Evolutionary conservation across 1,140 invertebrate genomes (phyloP), one percentile per base, ranked within the genome.

Genomic region (Acromyrmex heyeri): DNA sequence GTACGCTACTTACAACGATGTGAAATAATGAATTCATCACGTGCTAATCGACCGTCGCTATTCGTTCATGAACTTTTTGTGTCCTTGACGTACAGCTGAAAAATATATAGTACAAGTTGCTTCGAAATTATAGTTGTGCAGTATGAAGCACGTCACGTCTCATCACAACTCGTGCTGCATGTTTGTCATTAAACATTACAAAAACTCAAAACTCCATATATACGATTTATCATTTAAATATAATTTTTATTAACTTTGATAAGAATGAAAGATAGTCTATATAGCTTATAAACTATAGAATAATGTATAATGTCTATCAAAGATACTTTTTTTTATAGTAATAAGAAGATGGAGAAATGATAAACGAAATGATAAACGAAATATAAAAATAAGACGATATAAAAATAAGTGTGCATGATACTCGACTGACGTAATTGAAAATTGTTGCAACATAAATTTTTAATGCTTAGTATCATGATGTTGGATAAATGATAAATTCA

Each of bases 1-100:
- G 27, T 77, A 27, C 2, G 10, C 6, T 53, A 55, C 61, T 79
- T 67, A 27, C 64, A 10, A 12, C 65, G 5, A 38, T 34, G n/a
- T 30, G 44, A 53, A 75, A 50, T 72, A 73, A 61, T 57, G 55
- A 75, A 75, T 73, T 73, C 79, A 75, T 83, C 18, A 83, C 24
- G 69, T 50, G 18, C 18, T 83, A 48, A 73, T 30, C 79, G 38
- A 73, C 79, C 67, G 38, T 24, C 18, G 53, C 55, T 83, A 75
- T 83, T 83, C 57, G 69, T 83, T 83, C 69, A n/a, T 83, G 79
- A 83, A 83, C 79, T 75, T 83, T 38, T 64, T 38, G 6, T 7
- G 78, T 1, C 79, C 79, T 83, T 83, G 79, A 75, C 48, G 64
- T 81, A 70, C 21, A 53, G 12, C 67, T 73, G 55, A 62, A 61